These are phyloP conservation scores for Eulemur rufifrons DNA, from an alignment of 2,113 vertebrate genomes.

Conservation along the genomic window DNA sequence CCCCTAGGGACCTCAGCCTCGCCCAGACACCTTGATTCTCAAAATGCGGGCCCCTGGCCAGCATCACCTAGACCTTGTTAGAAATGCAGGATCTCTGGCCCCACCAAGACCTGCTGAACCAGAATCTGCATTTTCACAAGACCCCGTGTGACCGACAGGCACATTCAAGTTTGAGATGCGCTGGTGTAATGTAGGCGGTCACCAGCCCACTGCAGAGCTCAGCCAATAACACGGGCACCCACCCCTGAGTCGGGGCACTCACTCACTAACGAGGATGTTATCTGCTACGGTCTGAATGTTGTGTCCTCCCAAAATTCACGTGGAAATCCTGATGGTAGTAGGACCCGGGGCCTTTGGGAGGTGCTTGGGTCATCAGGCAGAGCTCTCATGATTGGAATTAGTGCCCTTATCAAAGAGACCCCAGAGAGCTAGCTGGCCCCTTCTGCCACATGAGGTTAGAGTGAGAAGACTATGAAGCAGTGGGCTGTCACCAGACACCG, in stretches of 20 bases:
- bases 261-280: fast-evolving
- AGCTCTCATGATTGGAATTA: neutral
- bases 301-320: neutral
- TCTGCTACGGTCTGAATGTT: too few species aligned
- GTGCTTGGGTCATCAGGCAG: neutral
- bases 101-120: neutral
- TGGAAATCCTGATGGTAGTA: neutral
- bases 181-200: neutral
- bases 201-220: neutral
- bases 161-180: neutral
- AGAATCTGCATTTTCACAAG: neutral
- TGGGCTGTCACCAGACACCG: fast-evolving
- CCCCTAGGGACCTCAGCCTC: neutral
- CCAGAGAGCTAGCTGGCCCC: neutral
- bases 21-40: neutral
- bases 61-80: neutral
- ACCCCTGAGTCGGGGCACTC: too few species aligned
- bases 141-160: fast-evolving
- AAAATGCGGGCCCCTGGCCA: too few species aligned
- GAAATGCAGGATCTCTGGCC: neutral
- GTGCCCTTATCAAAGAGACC: neutral
- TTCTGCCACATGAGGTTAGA: neutral
- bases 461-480: neutral
- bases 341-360: neutral
- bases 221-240: fast-evolving